These are phyloP conservation scores for Cephus spinipes DNA, from an alignment of 2,888 invertebrate genomes.

Conservation along the genomic window DNA sequence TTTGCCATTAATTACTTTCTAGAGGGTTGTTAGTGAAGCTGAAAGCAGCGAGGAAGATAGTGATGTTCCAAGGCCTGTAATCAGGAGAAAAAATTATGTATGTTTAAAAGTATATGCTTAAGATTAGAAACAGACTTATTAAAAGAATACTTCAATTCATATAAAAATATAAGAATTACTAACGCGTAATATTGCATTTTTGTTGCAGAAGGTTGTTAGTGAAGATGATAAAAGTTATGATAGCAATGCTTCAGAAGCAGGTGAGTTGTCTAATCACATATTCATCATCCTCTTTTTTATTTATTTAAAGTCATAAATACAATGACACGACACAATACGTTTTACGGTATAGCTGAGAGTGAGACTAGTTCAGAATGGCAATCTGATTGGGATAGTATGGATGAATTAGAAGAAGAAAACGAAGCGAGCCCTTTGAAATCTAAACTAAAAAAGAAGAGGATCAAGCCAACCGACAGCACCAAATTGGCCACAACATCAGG, in stretches of 20 bases:
- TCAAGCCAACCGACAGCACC: background rate
- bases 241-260: conserved; percentile 38
- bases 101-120: conserved; percentile 22
- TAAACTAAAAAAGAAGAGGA: conserved; percentile 26
- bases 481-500: conserved; percentile 11
- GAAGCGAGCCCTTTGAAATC: background rate
- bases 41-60: conserved; percentile 58
- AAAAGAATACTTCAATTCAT: conserved; percentile 11
- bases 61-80: conserved; percentile 45
- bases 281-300: conserved; percentile 3
- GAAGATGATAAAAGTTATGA: conserved; percentile 45
- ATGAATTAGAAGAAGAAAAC: conserved; percentile 38
- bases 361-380: conserved; percentile 55
- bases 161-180: background rate
- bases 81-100: conserved; percentile 52
- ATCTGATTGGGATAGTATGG: conserved; percentile 58
- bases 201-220: conserved; percentile 45
- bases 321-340: background rate
- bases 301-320: conserved; percentile 14
- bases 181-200: conserved; percentile 11
- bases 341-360: conserved; percentile 32
- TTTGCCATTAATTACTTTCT: conserved; percentile 44
- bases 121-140: conserved; percentile 4
- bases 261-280: conserved; percentile 19
- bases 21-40: conserved; percentile 71